Evolutionary conservation across 2,113 vertebrate species (phyloP), one percentile per base, ranked within the genome.

Genomic region (Lates calcarifer): DNA sequence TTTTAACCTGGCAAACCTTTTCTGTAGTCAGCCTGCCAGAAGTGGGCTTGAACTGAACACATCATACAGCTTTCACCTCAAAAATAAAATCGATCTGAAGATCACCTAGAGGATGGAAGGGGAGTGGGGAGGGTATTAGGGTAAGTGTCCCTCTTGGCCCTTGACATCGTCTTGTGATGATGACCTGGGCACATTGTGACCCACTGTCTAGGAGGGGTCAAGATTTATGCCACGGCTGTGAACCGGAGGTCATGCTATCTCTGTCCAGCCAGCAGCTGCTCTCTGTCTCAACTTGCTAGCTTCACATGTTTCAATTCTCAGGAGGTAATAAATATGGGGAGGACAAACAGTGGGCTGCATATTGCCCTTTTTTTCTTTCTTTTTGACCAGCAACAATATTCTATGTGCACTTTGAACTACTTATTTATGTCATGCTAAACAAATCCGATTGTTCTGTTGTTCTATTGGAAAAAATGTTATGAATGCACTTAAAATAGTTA

Each of bases 121-220:
- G 73, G 51, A 55, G 81, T 61, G 43, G n/a, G n/a, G 56, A 78
- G 82, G 64, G 68, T 86, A 70, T 85, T 68, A 87, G 82, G 85
- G 74, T 89, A 92, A 90, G 76, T 88, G 84, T 90, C 79, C 60
- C 69, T 89, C n/a, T 77, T 92, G 88, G 82, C 88, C 85, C 69
- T 72, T 91, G 82, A 90, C 84, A 72, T 79, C 55, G 73, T 61
- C 73, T 65, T 87, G 82, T 90, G 80, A 91, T 85, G 85, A 81
- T 87, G 85, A 93, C 89, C 87, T 78, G 69, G 53, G 66, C 79
- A 63, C 61, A 64, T 39, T 60, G 51, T 81, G 76, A 89, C 82
- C 82, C 65, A 28, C 20, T 33, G 24, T 81, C 74, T 65, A 24
- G 74, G 61, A 61, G 37, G 79, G 85, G 86, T 87, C 83, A 74